Evolutionary conservation across 2,113 vertebrate genomes (phyloP).

Genomic region (Etia nguti): DNA sequence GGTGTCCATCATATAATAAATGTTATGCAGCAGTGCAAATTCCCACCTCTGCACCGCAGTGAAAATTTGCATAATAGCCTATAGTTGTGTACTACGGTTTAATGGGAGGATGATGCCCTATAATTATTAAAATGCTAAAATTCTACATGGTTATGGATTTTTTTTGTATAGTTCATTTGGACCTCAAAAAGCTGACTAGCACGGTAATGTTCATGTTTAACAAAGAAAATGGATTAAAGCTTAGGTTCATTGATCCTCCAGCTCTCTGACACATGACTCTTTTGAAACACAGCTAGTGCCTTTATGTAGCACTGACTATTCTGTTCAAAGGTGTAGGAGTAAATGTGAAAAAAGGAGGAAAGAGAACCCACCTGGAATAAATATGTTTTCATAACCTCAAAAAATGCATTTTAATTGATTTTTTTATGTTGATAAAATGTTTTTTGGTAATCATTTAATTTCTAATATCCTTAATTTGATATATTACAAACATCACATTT

Average conservation of each 20-base stretch:
- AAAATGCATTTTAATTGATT: neutral
- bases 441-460: neutral
- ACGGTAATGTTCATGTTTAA: slow-evolving; percentile 3
- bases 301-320: neutral
- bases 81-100: neutral
- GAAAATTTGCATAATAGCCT: slow-evolving; percentile 16
- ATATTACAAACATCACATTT: neutral
- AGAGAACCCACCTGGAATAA: neutral
- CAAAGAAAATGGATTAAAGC: neutral
- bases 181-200: neutral
- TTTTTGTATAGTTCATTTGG: neutral
- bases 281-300: neutral
- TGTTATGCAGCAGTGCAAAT: neutral
- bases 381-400: neutral
- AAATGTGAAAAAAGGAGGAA: neutral
- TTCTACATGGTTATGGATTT: neutral
- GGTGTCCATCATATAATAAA: slow-evolving; percentile 38
- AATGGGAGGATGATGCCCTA: neutral
- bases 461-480: neutral
- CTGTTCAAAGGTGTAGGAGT: neutral
- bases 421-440: neutral
- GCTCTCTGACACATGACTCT: neutral
- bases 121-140: slow-evolving; percentile 23
- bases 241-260: neutral
- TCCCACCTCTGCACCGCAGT: neutral